Base-by-base conservation (phyloP, 2,113 vertebrate species). In the Colaptes auratus region DNA sequence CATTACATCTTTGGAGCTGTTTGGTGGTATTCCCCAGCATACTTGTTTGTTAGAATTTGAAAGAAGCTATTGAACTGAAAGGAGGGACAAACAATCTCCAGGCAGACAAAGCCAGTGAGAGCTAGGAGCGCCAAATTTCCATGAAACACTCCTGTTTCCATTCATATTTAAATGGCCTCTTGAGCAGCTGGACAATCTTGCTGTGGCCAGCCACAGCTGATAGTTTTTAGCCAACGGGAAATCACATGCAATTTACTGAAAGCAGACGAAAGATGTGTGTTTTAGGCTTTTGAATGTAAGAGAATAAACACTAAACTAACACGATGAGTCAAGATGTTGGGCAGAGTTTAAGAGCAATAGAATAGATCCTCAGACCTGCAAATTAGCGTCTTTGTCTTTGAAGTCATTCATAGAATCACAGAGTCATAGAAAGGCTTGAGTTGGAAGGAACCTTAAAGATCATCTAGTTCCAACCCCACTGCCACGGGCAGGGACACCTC, bases 31-130 rank as follows among this genome's bases (percentile, higher is more conserved):
- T 96, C 94, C 96, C 96, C 90, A 94, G 93, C 74, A 97, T 31
- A 71, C 88, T 71, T 78, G 92, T 86, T 95, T 96, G 95, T 97
- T 95, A 2, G 7, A 11, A 86, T 91, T 91, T 96, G 95, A 97
- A 96, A 97, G 95, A 79, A 83, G 88, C 95, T 88, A 95, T 96
- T 97, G 96, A 97, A 48, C 88, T 94, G 95, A 97, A 97, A 97
- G 95, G 95, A 97, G 95, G 94, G 90, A 95, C 94, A 96, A 95
- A 96, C 95, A 95, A 86, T 95, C 92, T 92, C 48, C 66, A 12
- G 81, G 90, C 69, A 2, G 86, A 97, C 95, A 97, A 97, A 95
- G 94, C 88, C 94, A 25, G 94, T 2, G 89, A 90, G 93, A 95
- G 91, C 85, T 15, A 27, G n/a, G 58, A 92, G 93, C 58, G 83